A percentile compares a stretch with the other conserved stretches of the same genome.
phyloP scores from a whole-genome alignment of 2,113 vertebrate genomes.

The Lipophrys pholis region DNA sequence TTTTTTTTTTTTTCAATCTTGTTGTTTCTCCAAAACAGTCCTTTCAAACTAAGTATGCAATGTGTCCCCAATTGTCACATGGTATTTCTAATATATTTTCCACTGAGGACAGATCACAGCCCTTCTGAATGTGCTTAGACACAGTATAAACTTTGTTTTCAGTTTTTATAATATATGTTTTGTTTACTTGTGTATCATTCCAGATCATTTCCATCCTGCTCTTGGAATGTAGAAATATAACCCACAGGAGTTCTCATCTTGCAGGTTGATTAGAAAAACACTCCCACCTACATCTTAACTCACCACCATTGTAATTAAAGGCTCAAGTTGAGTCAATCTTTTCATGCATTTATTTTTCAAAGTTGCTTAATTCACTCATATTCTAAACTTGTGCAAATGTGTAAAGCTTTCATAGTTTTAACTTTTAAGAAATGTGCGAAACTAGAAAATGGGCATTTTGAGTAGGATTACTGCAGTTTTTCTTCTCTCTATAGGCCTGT shows the following conservation, averaged over 20 bases:
- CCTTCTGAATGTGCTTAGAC: too few relatives aligned
- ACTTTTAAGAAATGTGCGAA: background rate
- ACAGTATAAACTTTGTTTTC: too few relatives aligned
- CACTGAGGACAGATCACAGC: too few relatives aligned
- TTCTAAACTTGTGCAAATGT: background rate
- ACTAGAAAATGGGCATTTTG: background rate
- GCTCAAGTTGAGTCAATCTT: background rate
- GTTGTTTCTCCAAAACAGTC: too few relatives aligned
- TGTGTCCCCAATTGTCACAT: too few relatives aligned
- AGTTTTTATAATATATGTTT: background rate
- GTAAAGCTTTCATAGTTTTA: background rate
- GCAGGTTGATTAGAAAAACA: background rate
- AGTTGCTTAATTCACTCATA: background rate
- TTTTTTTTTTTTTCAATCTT: too few relatives aligned
- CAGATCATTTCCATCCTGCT: conserved; percentile 3
- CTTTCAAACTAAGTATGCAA: too few relatives aligned
- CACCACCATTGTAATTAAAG: background rate
- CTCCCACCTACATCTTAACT: background rate
- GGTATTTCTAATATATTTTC: too few relatives aligned
- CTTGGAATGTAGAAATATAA: conserved; percentile 1
- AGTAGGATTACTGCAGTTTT: background rate
- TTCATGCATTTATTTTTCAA: background rate
- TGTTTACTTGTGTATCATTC: conserved; percentile 8
- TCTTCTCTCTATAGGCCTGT: background rate
- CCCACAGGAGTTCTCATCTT: background rate